Percentiles rank a stretch among this genome's conserved stretches.
phyloP scores from a whole-genome alignment of 2,797 vertebrate genomes.

The Thalassophryne amazonica region DNA sequence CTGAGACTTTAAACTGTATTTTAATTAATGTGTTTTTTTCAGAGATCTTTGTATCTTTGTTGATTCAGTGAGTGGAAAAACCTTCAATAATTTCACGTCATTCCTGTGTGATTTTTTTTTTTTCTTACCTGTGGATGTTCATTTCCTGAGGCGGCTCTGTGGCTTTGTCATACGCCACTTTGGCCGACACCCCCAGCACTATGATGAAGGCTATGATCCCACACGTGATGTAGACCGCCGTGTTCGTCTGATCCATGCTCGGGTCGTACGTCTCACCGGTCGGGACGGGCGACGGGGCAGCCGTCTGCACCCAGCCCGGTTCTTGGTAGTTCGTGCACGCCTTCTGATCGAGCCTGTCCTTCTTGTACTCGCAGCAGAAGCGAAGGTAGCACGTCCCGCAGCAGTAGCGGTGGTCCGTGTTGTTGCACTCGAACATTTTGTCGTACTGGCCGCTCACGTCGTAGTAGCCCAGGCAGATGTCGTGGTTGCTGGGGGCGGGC shows the following conservation, averaged over 20 bases:
- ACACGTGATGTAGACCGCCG: conserved; percentile 96
- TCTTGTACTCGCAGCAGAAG: conserved; percentile 97
- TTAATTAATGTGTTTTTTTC: too few species aligned
- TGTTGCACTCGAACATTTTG: conserved; percentile 96
- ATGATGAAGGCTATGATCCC: conserved; percentile 96
- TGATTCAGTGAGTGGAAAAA: not conserved
- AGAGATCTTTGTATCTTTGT: not conserved
- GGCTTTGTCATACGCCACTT: conserved; percentile 97
- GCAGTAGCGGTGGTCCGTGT: conserved; percentile 96
- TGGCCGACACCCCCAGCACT: conserved; percentile 90
- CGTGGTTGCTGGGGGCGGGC: conserved; percentile 72
- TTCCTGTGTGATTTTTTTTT: not conserved
- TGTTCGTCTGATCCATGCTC: conserved; percentile 94
- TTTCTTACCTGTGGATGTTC: conserved; percentile 97
- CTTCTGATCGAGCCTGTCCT: conserved; percentile 90
- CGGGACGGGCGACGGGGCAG: conserved; percentile 72
- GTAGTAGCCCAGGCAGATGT: conserved; percentile 94
- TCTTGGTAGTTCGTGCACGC: conserved; percentile 89
- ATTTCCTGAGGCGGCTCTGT: conserved; percentile 96
- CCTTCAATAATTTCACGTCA: too few species aligned
- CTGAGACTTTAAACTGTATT: too few species aligned
- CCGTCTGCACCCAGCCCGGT: conserved; percentile 88
- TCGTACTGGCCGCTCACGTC: conserved; percentile 98
- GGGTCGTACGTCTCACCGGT: conserved; percentile 89
- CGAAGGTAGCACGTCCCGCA: conserved; percentile 96